Percentiles rank a stretch among this genome's conserved stretches.
phyloP scores from a whole-genome alignment of 2,113 vertebrate species.

The Chloropsis cyanopogon region DNA sequence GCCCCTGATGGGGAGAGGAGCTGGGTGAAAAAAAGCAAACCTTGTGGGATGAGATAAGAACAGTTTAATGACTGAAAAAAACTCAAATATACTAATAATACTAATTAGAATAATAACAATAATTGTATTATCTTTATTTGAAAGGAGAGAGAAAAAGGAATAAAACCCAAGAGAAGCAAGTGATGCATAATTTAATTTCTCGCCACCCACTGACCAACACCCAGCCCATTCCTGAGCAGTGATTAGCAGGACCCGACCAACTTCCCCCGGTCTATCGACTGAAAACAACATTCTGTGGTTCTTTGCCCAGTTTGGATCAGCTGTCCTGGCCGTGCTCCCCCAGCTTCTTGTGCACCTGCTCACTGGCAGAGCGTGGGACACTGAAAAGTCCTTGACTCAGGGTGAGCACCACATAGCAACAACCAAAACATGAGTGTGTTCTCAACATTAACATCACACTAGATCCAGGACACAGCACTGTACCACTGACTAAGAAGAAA shows the following conservation, averaged over 20 bases:
- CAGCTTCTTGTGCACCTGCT: neutral
- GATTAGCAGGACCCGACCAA: neutral
- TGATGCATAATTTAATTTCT: neutral
- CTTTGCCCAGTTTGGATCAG: neutral
- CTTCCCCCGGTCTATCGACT: neutral
- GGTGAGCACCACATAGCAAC: neutral
- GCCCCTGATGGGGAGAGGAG: fast-evolving
- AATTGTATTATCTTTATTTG: neutral
- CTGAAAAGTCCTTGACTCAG: neutral
- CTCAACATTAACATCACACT: neutral
- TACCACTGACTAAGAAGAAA: neutral
- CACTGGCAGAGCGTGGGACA: neutral
- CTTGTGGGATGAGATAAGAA: neutral
- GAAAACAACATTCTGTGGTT: neutral
- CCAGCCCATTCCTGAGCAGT: neutral
- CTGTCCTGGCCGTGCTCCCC: neutral
- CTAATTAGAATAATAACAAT: neutral
- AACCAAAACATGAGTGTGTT: neutral
- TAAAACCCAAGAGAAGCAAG: neutral
- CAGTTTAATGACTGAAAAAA: neutral
- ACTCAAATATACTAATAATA: neutral
- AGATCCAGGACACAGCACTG: neutral
- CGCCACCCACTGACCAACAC: too few relatives aligned
- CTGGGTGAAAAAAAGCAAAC: neutral
- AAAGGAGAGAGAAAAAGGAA: neutral